Evolutionary conservation across 2,888 invertebrate genomes (phyloP), one percentile per base, ranked within the genome.

Genomic region (Limulus polyphemus): DNA sequence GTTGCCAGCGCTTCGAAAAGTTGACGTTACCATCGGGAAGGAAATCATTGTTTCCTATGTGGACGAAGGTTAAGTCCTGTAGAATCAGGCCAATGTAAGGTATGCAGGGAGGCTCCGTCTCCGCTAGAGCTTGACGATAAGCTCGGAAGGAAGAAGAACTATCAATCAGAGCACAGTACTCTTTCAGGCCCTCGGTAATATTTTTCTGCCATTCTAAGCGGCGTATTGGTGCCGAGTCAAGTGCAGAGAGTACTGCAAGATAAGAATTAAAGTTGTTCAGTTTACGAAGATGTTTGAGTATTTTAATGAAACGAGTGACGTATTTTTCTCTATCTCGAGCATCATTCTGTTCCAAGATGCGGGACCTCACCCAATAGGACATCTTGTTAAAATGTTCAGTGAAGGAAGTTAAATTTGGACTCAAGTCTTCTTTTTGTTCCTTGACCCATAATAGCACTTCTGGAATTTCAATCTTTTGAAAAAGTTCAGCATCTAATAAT

Each of bases 311-410:
- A 75, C 94, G 95, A 73, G 87, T 85, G 63, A 92, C 90, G 76
- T 90, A 92, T 74, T 88, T 88, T 77, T 99, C 98, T 49, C 98
- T 83, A 72, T 98, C 97, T 73, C 89, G 90, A n/a, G 90, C 88
- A 73, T 95, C 95, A 70, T 84, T 83, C 76, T 90, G 88, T 71
- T 90, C 88, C 59, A 99, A 79, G 72, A 99, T 95, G 74, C 90
- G 83, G 4, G 97, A 93, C 61, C 98, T 81, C 54, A 94, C 94
- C 97, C 97, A 97, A 74, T 90, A 97, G 63, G 95, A 95, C 92
- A 97, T 94, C 79, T 98, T 97, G 76, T 99, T 99, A 78, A 99
- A 99, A 78, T 99, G 98, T 76, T 97, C 95, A 0, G 99, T 99
- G 76, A 99, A 99, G 69, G 88, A 81, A 49, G 94, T 95, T 62